Evolutionary conservation across 1,140 invertebrate genomes (phyloP).

Genomic region (Colletes gigas): DNA sequence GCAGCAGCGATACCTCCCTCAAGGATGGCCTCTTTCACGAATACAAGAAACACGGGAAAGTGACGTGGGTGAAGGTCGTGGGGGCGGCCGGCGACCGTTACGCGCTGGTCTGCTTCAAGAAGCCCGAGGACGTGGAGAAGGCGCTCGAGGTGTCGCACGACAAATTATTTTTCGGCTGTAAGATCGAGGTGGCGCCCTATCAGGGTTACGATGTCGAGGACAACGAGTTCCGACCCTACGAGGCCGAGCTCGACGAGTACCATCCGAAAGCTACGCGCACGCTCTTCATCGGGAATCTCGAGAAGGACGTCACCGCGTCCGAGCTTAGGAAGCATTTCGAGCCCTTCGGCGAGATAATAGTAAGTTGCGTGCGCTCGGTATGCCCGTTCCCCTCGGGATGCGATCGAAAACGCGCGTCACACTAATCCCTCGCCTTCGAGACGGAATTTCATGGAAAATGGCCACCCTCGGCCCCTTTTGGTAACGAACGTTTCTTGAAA

Average conservation of each 20-base stretch:
- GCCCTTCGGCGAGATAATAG: conserved; percentile 97
- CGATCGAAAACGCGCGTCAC: no score
- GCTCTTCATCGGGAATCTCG: conserved; percentile 94
- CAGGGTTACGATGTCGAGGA: conserved; percentile 93
- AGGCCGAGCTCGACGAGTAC: conserved; percentile 96
- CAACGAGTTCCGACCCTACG: conserved; percentile 94
- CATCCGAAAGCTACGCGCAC: conserved; percentile 96
- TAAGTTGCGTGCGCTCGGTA: conserved; percentile 83
- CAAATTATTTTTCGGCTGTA: conserved; percentile 97
- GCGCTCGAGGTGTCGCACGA: conserved; percentile 97
- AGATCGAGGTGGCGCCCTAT: conserved; percentile 94
- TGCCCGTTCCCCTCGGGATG: neutral
- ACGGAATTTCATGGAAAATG: no score
- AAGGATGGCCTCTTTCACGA: conserved; percentile 99
- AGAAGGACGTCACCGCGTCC: conserved; percentile 94
- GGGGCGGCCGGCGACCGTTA: conserved; percentile 91
- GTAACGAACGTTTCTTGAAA: no score
- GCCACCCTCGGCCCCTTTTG: no score
- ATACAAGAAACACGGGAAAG: conserved; percentile 99
- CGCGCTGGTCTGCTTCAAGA: conserved; percentile 96
- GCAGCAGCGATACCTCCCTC: conserved; percentile 95
- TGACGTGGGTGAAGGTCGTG: conserved; percentile 95
- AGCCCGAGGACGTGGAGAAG: conserved; percentile 97
- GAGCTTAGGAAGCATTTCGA: conserved; percentile 96
- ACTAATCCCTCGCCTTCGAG: no score